A percentile compares a stretch with the other conserved stretches of the same genome.
These are phyloP conservation scores for Myocastor coypus DNA, from an alignment of 2,113 vertebrate genomes.

Conservation along the genomic window DNA sequence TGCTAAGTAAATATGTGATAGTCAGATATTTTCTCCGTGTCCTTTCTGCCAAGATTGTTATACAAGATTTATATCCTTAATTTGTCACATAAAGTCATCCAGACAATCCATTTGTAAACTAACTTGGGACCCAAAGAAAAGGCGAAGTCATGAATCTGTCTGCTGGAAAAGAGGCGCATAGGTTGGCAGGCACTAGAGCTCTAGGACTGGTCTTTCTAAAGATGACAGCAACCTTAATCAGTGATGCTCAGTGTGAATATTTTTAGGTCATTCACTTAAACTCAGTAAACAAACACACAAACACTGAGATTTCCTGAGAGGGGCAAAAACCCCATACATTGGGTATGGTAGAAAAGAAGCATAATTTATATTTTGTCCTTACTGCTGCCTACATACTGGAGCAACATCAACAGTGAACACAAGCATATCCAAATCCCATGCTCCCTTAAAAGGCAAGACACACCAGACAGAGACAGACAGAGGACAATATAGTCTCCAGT, in stretches of 20 bases:
- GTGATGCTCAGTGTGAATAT: background rate
- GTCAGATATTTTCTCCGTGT: background rate
- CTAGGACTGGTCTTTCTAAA: background rate
- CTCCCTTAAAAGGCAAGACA: background rate
- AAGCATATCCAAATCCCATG: fast-evolving
- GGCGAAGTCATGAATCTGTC: background rate
- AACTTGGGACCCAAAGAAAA: background rate
- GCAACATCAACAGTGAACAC: background rate
- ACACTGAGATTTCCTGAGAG: background rate
- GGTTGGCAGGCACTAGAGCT: background rate
- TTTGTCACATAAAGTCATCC: background rate
- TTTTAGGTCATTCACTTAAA: background rate
- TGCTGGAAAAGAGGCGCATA: background rate
- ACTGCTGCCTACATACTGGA: background rate
- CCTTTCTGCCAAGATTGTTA: background rate
- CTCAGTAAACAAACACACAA: background rate
- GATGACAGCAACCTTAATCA: background rate
- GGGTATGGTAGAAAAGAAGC: background rate
- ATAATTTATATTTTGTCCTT: background rate
- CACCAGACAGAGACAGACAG: background rate
- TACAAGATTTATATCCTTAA: background rate
- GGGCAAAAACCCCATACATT: background rate
- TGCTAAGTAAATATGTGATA: background rate
- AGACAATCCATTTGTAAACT: background rate
- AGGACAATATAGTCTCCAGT: no score